Conservation (phyloP, 1,140 invertebrate species). For the Eurosta solidaginis region DNA sequence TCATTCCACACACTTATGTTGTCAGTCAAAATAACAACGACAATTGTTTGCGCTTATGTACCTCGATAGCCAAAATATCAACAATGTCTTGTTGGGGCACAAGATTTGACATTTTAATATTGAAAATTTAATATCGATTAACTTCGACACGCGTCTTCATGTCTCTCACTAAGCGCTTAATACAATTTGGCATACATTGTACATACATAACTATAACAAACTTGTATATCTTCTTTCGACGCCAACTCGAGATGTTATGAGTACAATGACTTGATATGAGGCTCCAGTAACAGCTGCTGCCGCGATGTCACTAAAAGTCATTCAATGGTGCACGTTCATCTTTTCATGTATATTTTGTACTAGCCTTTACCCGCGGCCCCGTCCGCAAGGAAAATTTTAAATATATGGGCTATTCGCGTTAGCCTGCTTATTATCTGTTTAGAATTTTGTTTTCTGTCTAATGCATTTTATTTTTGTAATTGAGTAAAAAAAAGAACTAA, state of each 20-base stretch:
- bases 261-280: constrained; percentile 11
- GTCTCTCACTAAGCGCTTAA: neutral
- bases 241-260: neutral
- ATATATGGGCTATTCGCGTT: no score
- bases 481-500: no score
- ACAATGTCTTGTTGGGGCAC: neutral
- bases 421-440: no score
- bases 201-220: neutral
- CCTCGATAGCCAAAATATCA: neutral
- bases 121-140: constrained; percentile 27
- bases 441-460: no score
- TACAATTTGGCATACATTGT: neutral
- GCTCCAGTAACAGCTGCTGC: neutral
- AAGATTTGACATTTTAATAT: constrained; percentile 18
- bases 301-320: neutral
- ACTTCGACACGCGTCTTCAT: neutral
- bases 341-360: no score
- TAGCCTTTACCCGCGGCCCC: no score
- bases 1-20: neutral
- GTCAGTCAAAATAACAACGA: neutral
- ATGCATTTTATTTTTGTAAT: no score
- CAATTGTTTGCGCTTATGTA: neutral
- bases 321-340: neutral
- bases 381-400: no score
- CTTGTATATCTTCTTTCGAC: neutral